Evolutionary conservation across 2,113 vertebrate genomes (phyloP), one percentile per base, ranked within the genome.

Genomic region (Acrocephalus arundinaceus): DNA sequence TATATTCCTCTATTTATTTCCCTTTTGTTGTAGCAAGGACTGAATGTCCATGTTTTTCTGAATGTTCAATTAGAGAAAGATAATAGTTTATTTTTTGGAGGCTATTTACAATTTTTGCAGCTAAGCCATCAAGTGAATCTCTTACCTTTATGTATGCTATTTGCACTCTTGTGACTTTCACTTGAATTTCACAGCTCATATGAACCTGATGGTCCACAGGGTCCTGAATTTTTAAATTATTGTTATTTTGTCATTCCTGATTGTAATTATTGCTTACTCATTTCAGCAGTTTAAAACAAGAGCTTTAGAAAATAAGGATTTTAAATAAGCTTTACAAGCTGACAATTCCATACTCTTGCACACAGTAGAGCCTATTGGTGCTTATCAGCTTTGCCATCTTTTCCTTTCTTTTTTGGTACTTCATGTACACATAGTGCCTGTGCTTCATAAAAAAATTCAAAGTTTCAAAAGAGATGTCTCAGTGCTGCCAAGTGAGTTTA

Each of bases 101-200:
- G 67, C 5, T 10, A 25, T 61, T 75, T 79, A 30, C 8, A 37
- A 46, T 46, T 89, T 88, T 33, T 46, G 20, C 33, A 88, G 57
- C 39, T 59, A 63, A 82, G 79, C 10, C 6, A 45, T 22, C n/a
- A 75, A 43, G 22, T 41, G 43, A 67, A 15, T 66, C 41, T 1
- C 48, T 74, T 75, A 37, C 20, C 20, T 57, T 70, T 70, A 43
- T 0, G 1, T 10, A 1, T 12, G 51, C 27, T 74, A 51, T 71
- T 88, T 0, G 0, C 8, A 8, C 7, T 5, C 11, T 41, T 5
- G 62, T 71, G 61, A 35, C 27, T 9, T 88, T 45, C 9, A 13
- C 13, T 83, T 75, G n/a, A 63, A 15, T 58, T 35, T 54, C 31
- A 28, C 24, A 57, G 11, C 45, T 70, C 20, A 16, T 7, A 2